Base-by-base conservation (phyloP, 2,888 invertebrate species). In the Caradrina kadenii region DNA sequence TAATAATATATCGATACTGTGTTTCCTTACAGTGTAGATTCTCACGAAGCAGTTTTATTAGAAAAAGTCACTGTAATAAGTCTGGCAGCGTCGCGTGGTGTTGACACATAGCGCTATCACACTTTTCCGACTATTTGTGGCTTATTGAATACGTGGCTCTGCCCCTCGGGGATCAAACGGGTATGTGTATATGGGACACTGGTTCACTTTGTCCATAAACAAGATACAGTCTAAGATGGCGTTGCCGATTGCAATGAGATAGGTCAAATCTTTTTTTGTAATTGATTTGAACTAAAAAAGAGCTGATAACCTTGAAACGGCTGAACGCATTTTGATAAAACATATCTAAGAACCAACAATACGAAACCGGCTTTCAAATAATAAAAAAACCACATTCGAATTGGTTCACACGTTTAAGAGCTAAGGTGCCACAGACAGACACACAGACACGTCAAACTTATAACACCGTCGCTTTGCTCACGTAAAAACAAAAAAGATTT, bases 61-160 rank as follows among this genome's bases (percentile, higher is more conserved):
- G 48, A 21, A 35, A 48, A 1, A 56, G 6, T 4, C 48, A 19
- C 26, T 49, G 42, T 17, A 4, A 4, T 58, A 77, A 39, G 72
- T 42, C 45, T 59, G 45, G 58, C 58, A 58, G 31, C 69, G 53
- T 76, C 39, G 58, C 19, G 7, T 5, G 11, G 22, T 69, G 59
- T 72, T 76, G 70, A 72, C 77, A 69, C 19, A 72, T 8, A 15
- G 49, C 42, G n/a, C n/a, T 71, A 52, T 69, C 17, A 8, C 17
- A 42, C 35, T 72, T 49, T 78, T 39, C 48, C 62, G 15, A 49
- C 48, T 72, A 72, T 78, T 42, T 56, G 73, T 56, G 52, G 63
- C 56, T 72, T 73, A 73, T 72, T 78, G 56, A 63, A 72, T 63
- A 78, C 73, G 73, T 72, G 73, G 63, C 2, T 48, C 52, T 17